Evolutionary conservation across 2,113 vertebrate species (phyloP).

Genomic region (Deroptyus accipitrinus): DNA sequence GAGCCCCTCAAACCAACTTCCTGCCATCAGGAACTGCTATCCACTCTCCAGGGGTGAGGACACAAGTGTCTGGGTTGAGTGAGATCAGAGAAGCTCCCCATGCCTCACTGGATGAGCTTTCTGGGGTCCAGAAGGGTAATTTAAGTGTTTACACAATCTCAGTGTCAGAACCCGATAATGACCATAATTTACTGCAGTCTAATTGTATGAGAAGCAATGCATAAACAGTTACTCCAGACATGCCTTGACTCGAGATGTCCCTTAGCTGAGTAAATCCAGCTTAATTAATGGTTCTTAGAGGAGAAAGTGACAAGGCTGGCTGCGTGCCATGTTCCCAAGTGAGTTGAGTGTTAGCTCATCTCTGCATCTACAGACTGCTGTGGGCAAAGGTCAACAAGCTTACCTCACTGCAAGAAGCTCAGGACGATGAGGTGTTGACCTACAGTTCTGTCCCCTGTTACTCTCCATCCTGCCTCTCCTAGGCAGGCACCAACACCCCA

Average conservation of each 20-base stretch:
- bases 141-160: background rate
- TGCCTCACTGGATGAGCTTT: background rate
- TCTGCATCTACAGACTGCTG: background rate
- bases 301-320: background rate
- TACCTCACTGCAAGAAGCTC: background rate
- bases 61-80: background rate
- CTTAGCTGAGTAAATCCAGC: background rate
- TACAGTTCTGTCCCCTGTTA: background rate
- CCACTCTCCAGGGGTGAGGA: rapidly evolving
- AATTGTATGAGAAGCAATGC: background rate
- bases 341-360: background rate
- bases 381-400: background rate
- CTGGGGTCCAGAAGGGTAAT: background rate
- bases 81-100: background rate
- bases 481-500: background rate
- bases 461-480: background rate
- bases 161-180: background rate
- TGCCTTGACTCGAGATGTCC: background rate
- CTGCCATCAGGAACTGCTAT: background rate
- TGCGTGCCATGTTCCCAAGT: background rate
- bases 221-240: background rate
- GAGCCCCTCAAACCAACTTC: background rate
- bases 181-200: background rate
- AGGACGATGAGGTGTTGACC: background rate
- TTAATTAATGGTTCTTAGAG: background rate